A percentile compares a stretch with the other conserved stretches of the same genome.
Conservation (phyloP, 2,888 invertebrate species). For the Epinotia brunnichana region DNA sequence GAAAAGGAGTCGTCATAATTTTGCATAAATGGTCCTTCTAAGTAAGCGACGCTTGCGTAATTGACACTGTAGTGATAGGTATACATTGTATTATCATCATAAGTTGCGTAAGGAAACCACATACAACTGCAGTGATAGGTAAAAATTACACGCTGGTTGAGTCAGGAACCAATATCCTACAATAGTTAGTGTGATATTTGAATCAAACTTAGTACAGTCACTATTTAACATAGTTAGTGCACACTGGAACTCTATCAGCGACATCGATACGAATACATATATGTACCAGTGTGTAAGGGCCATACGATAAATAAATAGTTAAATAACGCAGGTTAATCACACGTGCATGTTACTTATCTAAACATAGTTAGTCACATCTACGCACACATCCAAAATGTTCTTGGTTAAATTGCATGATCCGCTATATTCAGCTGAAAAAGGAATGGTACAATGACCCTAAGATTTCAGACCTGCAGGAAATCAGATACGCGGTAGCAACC, state of each 20-base stretch:
- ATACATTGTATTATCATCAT: background rate
- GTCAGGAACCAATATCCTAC: background rate
- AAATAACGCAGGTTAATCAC: no score
- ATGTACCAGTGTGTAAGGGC: no score
- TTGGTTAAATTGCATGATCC: background rate
- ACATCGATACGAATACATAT: no score
- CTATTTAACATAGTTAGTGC: background rate
- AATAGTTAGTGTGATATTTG: background rate
- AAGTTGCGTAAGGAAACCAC: no score
- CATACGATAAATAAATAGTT: no score
- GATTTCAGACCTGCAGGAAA: background rate
- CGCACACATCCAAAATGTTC: background rate
- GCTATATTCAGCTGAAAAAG: background rate
- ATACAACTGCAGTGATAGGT: no score
- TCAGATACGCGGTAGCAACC: background rate
- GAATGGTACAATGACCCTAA: background rate
- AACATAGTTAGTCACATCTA: no score
- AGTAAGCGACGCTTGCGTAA: background rate
- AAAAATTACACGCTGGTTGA: background rate
- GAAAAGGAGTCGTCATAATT: background rate
- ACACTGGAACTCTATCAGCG: no score
- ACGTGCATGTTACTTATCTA: no score
- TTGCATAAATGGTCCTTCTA: background rate
- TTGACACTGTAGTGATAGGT: background rate
- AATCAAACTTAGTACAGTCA: background rate